Evolutionary conservation across 2,797 vertebrate species (phyloP).

Genomic region (Darevskia nairensis): DNA sequence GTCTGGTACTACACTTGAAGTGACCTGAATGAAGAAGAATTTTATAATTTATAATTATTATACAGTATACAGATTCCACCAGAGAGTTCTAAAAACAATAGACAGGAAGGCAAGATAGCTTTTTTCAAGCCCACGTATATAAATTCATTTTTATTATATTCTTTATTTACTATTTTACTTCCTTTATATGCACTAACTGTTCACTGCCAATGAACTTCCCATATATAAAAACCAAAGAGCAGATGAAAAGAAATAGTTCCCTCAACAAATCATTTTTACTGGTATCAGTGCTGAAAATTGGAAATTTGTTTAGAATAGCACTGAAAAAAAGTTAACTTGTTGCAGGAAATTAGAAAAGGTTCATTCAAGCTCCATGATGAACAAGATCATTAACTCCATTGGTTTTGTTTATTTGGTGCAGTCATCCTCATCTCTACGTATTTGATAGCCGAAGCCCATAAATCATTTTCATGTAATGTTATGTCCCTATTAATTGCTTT

Average conservation of each 20-base stretch:
- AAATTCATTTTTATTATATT: not conserved
- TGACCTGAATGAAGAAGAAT: not conserved
- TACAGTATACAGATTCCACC: too few relatives aligned
- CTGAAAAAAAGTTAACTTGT: fast-evolving
- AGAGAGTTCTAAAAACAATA: not conserved
- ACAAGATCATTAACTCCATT: constrained; percentile 16
- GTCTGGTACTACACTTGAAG: not conserved
- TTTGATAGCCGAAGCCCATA: not conserved
- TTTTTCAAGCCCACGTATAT: not conserved
- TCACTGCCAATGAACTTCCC: constrained; percentile 27
- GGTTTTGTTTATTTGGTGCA: not conserved
- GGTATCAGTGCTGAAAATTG: not conserved
- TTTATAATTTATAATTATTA: not conserved
- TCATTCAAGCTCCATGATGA: constrained; percentile 11
- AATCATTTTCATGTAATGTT: not conserved
- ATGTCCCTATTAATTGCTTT: not conserved
- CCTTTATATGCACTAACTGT: too few relatives aligned
- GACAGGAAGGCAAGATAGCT: too few relatives aligned
- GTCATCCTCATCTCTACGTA: not conserved
- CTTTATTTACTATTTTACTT: not conserved
- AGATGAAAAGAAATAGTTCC: constrained; percentile 19
- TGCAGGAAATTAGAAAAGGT: constrained; percentile 25
- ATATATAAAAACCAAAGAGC: not conserved
- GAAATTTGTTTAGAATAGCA: constrained; percentile 19
- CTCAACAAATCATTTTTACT: constrained; percentile 8